Percentiles rank a stretch among this genome's conserved stretches.
phyloP scores from a whole-genome alignment of 2,797 vertebrate species.

The Paguma larvata region DNA sequence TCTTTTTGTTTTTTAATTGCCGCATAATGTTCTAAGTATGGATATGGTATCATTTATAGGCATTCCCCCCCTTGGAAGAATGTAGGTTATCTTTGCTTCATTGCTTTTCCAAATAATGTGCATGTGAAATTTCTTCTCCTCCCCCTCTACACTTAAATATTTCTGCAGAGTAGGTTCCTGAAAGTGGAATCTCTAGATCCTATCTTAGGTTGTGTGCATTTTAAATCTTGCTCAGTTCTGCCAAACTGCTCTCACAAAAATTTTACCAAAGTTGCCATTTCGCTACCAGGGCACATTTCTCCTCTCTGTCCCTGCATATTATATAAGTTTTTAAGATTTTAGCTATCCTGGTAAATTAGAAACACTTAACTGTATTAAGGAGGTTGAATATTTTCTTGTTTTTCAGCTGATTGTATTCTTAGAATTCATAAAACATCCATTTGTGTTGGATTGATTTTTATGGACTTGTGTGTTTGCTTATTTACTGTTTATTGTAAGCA shows the following conservation, averaged over 20 bases:
- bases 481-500: background rate
- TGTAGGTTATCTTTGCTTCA: background rate
- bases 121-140: background rate
- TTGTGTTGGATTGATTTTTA: conserved; percentile 4
- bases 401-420: background rate
- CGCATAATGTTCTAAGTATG: background rate
- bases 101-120: background rate
- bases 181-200: background rate
- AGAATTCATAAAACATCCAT: background rate
- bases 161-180: background rate
- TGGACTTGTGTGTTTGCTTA: background rate
- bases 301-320: background rate
- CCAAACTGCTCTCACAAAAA: background rate
- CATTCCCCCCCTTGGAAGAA: background rate
- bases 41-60: background rate
- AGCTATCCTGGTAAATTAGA: background rate
- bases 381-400: conserved; percentile 16
- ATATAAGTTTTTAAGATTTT: background rate
- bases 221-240: conserved; percentile 40
- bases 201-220: conserved; percentile 29
- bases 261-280: background rate
- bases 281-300: background rate
- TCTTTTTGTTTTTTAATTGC: background rate
- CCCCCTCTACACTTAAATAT: background rate
- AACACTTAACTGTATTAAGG: background rate